Base-by-base conservation (phyloP, 1,140 invertebrate genomes). In the Hypothenemus hampei region DNA sequence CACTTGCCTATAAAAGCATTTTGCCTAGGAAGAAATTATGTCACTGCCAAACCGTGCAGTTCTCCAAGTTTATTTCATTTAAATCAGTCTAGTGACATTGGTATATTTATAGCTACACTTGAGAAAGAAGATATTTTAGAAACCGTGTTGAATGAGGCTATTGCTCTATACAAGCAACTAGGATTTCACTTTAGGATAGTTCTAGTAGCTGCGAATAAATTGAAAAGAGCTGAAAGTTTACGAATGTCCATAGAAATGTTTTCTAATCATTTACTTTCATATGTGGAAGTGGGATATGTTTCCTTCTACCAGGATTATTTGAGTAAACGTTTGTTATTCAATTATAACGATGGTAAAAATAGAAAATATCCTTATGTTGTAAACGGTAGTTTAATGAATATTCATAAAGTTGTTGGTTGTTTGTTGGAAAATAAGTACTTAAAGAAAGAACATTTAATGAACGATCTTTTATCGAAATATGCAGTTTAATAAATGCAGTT, bases 301-400 rank as follows among this genome's bases (percentile, higher is more conserved):
- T 82, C 81, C 1, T 44, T 79, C 8, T 79, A 75, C 65, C 79
- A 77, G 24, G 75, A 80, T 58, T 88, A 80, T 64, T 75, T 86
- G 15, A 83, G 81, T 64, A 85, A 86, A 67, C 75, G 85, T 44
- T 69, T 87, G 18, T 68, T 83, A 58, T 79, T 82, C 41, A 77
- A 69, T 39, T 81, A 80, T 62, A 67, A 69, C 39, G 75, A 77
- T 37, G 63, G 75, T 1, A 76, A 75, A 29, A 65, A 74, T 45
- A 63, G 56, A 31, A 65, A 74, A 5, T 86, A 78, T 69, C 75
- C 81, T 29, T 73, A 75, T 52, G 63, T 83, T 19, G 71, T 87
- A 60, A 76, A 78, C 8, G 84, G 84, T 23, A 82, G 77, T 31
- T 61, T 84, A 20, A 56, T 87, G 3, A 83, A 80, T 61, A 74